Percentiles rank a stretch among this genome's conserved stretches.
phyloP scores from a whole-genome alignment of 2,113 vertebrate species.

The Zosterops borbonicus region DNA sequence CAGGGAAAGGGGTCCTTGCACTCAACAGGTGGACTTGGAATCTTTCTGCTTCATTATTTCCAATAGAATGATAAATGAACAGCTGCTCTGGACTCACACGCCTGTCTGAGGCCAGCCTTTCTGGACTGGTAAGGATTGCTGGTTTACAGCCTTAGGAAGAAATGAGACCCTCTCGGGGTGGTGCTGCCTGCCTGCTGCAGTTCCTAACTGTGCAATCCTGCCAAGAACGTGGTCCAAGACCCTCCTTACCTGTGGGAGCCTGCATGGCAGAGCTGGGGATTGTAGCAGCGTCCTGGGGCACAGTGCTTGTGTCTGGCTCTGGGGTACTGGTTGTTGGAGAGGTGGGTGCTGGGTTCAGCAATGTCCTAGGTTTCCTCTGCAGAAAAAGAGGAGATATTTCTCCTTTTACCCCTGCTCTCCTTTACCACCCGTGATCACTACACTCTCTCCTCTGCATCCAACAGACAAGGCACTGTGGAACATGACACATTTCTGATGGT shows the following conservation, averaged over 20 bases:
- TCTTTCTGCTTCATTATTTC: not conserved
- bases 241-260: constrained; percentile 91
- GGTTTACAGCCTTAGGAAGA: not conserved
- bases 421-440: not conserved
- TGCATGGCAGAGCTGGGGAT: constrained; percentile 96
- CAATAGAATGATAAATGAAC: accelerated
- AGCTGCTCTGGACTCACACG: not conserved
- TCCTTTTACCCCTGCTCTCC: constrained; percentile 57
- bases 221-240: not conserved
- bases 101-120: not conserved
- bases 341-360: constrained; percentile 89
- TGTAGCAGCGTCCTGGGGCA: constrained; percentile 94
- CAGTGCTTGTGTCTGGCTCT: constrained; percentile 97
- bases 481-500: constrained; percentile 46
- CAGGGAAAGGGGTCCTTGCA: not conserved
- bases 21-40: not conserved
- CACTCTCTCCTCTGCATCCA: constrained; percentile 50
- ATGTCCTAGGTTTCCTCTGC: constrained; percentile 92
- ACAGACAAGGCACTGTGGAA: constrained; percentile 49
- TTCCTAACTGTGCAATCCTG: not conserved
- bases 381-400: constrained; percentile 73
- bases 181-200: not conserved
- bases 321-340: constrained; percentile 98
- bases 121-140: not conserved
- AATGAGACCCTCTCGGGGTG: not conserved